A percentile compares a stretch with the other conserved stretches of the same genome.
These are phyloP conservation scores for Meloe dianella DNA, from an alignment of 2,888 invertebrate genomes.

Conservation along the genomic window DNA sequence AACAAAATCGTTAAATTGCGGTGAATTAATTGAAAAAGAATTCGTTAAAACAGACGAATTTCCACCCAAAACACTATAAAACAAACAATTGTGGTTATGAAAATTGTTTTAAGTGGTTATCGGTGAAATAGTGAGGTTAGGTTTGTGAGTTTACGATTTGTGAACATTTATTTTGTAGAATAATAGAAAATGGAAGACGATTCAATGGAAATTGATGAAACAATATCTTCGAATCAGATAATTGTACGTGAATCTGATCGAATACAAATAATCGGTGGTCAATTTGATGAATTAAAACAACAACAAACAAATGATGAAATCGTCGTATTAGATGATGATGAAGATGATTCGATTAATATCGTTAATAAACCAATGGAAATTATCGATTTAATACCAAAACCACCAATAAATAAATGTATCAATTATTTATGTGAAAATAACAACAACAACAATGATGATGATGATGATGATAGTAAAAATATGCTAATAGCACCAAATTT, in stretches of 20 bases:
- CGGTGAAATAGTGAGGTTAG: too few species aligned
- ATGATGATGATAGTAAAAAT: slow-evolving; percentile 46
- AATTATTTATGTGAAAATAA: slow-evolving; percentile 64
- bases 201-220: slow-evolving; percentile 54
- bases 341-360: slow-evolving; percentile 36
- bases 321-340: slow-evolving; percentile 50
- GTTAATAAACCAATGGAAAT: slow-evolving; percentile 38
- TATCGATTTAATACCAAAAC: slow-evolving; percentile 52
- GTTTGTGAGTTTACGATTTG: too few species aligned
- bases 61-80: too few species aligned
- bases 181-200: slow-evolving; percentile 38
- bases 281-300: neutral
- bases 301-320: slow-evolving; percentile 30
- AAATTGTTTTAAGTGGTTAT: too few species aligned
- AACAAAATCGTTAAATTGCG: too few species aligned
- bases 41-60: too few species aligned
- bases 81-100: too few species aligned
- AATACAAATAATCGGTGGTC: slow-evolving; percentile 27
- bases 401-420: slow-evolving; percentile 60
- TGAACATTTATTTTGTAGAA: too few species aligned
- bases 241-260: slow-evolving; percentile 43
- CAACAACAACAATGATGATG: neutral
- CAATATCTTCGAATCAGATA: slow-evolving; percentile 47
- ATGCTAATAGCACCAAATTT: slow-evolving; percentile 59
- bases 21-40: too few species aligned